Conservation (phyloP, 2,888 invertebrate genomes). For the Oligia fasciuncula region DNA sequence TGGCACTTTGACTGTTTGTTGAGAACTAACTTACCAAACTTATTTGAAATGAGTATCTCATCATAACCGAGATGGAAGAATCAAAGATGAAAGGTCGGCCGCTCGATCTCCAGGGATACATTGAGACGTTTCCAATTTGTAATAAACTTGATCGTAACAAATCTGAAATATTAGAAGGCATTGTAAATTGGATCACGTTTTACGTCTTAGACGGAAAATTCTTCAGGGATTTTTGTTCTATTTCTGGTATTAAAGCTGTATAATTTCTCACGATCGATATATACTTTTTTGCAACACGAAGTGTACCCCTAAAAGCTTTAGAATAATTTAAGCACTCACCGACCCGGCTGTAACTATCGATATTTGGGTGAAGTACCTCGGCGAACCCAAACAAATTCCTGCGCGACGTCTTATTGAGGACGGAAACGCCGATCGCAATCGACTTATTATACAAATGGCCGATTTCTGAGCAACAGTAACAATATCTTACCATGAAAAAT, state of each 20-base stretch:
- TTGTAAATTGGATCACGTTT: conserved; percentile 86
- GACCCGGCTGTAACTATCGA: conserved; percentile 57
- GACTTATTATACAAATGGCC: conserved; percentile 87
- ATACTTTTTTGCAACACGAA: conserved; percentile 46
- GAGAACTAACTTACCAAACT: conserved; percentile 65
- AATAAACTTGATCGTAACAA: conserved; percentile 86
- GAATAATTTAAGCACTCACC: conserved; percentile 66
- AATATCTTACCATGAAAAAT: conserved; percentile 85
- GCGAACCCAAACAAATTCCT: conserved; percentile 76
- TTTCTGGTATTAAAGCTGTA: conserved; percentile 64
- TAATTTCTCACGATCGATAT: conserved; percentile 58
- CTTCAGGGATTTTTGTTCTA: conserved; percentile 75
- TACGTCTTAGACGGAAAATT: conserved; percentile 75
- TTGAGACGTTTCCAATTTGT: conserved; percentile 83
- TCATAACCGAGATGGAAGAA: conserved; percentile 71
- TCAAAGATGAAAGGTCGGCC: conserved; percentile 75
- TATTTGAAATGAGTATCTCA: conserved; percentile 67
- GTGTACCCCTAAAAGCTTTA: conserved; percentile 63
- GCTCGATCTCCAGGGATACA: conserved; percentile 76
- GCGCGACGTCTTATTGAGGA: conserved; percentile 75
- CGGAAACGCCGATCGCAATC: conserved; percentile 82
- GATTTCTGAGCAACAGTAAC: conserved; percentile 82
- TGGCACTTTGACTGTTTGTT: conserved; percentile 55
- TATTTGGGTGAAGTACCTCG: conserved; percentile 69
- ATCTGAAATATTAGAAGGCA: conserved; percentile 84